Conservation (phyloP, 2,797 vertebrate species). For the Cuniculus paca region DNA sequence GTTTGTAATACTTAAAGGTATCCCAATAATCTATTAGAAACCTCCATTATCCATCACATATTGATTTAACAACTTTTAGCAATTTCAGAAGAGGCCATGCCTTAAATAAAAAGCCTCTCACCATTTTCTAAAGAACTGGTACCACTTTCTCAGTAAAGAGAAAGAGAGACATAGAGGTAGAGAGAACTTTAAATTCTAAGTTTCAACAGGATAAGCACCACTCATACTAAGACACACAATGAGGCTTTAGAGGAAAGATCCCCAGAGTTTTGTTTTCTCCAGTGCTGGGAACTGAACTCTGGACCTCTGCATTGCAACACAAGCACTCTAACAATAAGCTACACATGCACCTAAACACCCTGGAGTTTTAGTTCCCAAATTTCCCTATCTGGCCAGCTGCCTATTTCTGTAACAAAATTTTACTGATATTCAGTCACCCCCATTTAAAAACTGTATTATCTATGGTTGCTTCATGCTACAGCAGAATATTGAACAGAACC, state of each 20-base stretch:
- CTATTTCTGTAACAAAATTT: constrained; percentile 2
- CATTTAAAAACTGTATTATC: neutral
- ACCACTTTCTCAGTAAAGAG: constrained; percentile 21
- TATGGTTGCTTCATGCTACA: neutral
- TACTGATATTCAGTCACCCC: neutral
- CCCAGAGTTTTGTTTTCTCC: neutral
- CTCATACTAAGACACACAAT: neutral
- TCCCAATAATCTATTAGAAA: neutral
- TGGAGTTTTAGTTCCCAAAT: constrained; percentile 6
- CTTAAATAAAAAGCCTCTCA: constrained; percentile 24
- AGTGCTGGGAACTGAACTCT: neutral
- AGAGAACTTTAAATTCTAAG: neutral
- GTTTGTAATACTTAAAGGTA: constrained; percentile 44
- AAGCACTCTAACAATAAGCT: neutral
- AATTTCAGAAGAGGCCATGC: constrained; percentile 22
- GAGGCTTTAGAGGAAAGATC: neutral
- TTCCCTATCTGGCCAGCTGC: neutral
- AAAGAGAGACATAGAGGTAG: neutral
- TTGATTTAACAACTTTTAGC: constrained; percentile 44
- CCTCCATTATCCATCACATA: constrained; percentile 17
- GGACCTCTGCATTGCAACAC: too few species aligned
- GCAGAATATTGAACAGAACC: neutral
- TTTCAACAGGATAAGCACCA: constrained; percentile 9
- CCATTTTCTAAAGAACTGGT: neutral
- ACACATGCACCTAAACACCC: neutral